Evolutionary conservation across 30 jellyfish, hydroid and myxozoan species (phyloP), one percentile per base, ranked within the genome.

Genomic region (Aurelia sp.): DNA sequence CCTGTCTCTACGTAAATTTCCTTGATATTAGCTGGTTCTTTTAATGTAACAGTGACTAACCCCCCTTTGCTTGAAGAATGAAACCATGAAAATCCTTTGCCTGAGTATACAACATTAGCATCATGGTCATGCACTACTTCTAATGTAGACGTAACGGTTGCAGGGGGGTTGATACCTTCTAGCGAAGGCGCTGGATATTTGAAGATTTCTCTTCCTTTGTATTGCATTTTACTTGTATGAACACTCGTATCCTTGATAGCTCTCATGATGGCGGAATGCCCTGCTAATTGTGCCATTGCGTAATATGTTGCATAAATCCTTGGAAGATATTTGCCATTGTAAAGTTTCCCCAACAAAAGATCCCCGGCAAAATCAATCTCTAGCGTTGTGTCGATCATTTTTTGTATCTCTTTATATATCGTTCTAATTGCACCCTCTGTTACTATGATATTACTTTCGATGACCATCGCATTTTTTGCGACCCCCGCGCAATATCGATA

Each of bases 31-130:
- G 82, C 17, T 3, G 82, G 77, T 3, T 59, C 71, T 19, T 84
- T 53, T 35, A 84, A 48, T 27, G 30, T 63, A 44, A 84, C 73
- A 4, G 81, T 84, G n/a, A 71, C 48, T 13, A 38, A 18, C 53
- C 63, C 76, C 44, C 82, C 82, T 30, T 73, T 64, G 22, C 63
- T 47, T 24, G 83, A 76, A 41, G 74, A 4, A 4, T 10, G 19
- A 59, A 84, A 84, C 93, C 93, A 84, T 18, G 88, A 61, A 4
- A 81, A 81, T 7, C 93, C 93, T 61, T 20, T 73, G 33, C 48
- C 73, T 7, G 47, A 72, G 63, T 84, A 84, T 6, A 71, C 79
- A 51, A 72, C 31, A 30, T 63, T 68, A 18, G 67, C 75, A n/a
- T 63, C 55, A 24, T 48, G 51, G 17, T 30, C 76, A 13, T 35